Evolutionary conservation across 1,140 invertebrate species (phyloP), one percentile per base, ranked within the genome.

Genomic region (Reticulitermes speratus): DNA sequence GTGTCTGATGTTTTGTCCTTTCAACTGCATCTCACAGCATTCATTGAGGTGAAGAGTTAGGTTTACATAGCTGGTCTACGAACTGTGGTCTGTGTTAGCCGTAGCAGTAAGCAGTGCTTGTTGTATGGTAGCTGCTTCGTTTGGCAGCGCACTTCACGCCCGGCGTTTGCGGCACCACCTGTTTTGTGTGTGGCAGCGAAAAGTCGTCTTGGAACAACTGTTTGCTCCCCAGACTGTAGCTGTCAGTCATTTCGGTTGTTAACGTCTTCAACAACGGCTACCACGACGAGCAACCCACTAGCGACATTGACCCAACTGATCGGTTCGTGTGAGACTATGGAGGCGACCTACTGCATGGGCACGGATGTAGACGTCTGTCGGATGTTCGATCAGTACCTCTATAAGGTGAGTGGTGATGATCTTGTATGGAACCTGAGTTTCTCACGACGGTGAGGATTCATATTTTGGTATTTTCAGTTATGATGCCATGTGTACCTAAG

Each of bases 341-440:
- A 94, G 90, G 92, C 93, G 87, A 93, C 93, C 88, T 94, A 94
- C 89, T 93, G 93, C 90, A 93, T 93, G 88, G 93, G 92, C 89
- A 93, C 90, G 88, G 94, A 94, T 90, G 91, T 94, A 89, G 94
- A 94, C 89, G 92, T 94, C 87, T 93, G 93, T 91, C 93, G 94
- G 89, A 94, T 94, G 94, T 94, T 94, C 88, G 94, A 94, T 90
- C 94, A 94, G 91, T 94, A 94, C 90, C 90, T 93, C 87, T 94
- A 94, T 90, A 94, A 94, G 94, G 94, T 94, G 90, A 90, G 90
- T 83, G 25, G 0, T 30, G 65, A 11, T 75, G 65, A 16, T 48
- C 2, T 16, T 48, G 45, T 11, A 48, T 48, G 45, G 14, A 16
- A 48, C 14, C 14, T 2, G 38, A 38, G 38, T 38, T 38, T 38